A percentile compares a stretch with the other conserved stretches of the same genome.
Evolutionary conservation across 2,797 vertebrate genomes (phyloP).

Genomic region (Gouania willdenowi): DNA sequence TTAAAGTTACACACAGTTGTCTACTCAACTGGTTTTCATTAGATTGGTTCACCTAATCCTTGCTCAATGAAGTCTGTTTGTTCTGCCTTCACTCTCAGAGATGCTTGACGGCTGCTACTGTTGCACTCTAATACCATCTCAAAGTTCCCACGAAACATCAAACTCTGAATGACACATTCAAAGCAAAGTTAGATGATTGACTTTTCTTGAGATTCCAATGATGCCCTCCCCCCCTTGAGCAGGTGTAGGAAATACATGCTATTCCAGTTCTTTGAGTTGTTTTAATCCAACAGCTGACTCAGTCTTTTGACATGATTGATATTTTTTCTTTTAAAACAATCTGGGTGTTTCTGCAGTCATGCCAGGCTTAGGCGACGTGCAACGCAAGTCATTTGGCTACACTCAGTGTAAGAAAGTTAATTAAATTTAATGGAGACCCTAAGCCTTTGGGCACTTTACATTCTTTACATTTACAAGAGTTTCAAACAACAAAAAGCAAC

Average conservation of each 20-base stretch:
- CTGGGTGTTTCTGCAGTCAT: slow-evolving; percentile 25
- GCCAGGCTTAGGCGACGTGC: slow-evolving; percentile 9
- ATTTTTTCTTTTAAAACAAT: slow-evolving; percentile 20
- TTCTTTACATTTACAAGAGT: slow-evolving; percentile 49
- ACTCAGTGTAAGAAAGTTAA: slow-evolving; percentile 39
- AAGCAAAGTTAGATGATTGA: slow-evolving; percentile 8
- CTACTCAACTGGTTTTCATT: slow-evolving; percentile 15
- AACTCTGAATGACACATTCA: slow-evolving; percentile 5
- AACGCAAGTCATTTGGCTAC: slow-evolving; percentile 43
- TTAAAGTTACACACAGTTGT: slow-evolving; percentile 7
- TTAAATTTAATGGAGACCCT: slow-evolving; percentile 27
- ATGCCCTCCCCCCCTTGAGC: slow-evolving; percentile 1
- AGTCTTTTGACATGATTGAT: slow-evolving; percentile 41
- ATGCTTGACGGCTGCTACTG: slow-evolving; percentile 5
- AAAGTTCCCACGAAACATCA: slow-evolving; percentile 2
- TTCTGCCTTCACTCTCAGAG: neutral
- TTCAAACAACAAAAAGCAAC: slow-evolving; percentile 14
- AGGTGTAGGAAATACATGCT: slow-evolving; percentile 8
- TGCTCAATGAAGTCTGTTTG: slow-evolving; percentile 3
- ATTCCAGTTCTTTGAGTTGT: neutral
- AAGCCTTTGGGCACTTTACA: slow-evolving; percentile 34
- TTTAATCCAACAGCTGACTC: slow-evolving; percentile 8
- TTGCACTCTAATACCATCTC: neutral
- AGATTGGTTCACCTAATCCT: slow-evolving; percentile 2
- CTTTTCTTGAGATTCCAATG: neutral